These are phyloP conservation scores for Drosophila trapezifrons DNA, from an alignment of 1,140 invertebrate genomes.

Conservation along the genomic window DNA sequence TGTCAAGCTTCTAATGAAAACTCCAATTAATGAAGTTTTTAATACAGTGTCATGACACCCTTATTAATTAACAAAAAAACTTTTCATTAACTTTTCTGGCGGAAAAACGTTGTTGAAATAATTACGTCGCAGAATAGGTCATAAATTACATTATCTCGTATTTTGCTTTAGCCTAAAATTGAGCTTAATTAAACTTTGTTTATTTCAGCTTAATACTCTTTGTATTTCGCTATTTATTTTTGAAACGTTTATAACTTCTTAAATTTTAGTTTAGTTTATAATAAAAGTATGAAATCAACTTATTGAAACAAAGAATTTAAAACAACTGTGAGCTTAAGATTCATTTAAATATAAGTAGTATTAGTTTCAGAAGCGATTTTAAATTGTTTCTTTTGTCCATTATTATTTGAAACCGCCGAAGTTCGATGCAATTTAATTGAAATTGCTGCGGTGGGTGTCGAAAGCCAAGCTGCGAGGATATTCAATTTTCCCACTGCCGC, in stretches of 20 bases:
- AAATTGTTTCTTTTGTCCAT: constrained; percentile 4
- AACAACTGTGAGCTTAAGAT: background rate
- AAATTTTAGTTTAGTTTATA: no score
- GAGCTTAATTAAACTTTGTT: background rate
- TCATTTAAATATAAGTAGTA: background rate
- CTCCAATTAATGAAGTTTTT: no score
- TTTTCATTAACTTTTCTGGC: background rate
- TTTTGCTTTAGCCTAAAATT: background rate
- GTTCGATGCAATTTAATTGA: constrained; percentile 56
- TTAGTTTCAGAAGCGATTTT: background rate
- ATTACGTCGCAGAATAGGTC: background rate
- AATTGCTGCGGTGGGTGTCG: constrained; percentile 58
- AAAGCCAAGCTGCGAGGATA: constrained; percentile 17
- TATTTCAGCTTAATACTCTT: background rate
- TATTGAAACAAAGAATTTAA: no score
- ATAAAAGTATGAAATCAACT: no score
- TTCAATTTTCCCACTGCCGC: constrained; percentile 2
- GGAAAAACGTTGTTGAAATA: background rate
- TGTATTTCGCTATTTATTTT: no score
- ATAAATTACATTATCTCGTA: background rate
- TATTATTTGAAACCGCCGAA: background rate
- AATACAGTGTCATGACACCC: no score
- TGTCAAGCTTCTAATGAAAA: no score
- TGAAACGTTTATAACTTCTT: no score
- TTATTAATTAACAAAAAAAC: background rate